Evolutionary conservation across 2,888 invertebrate species (phyloP), one percentile per base, ranked within the genome.

Genomic region (Acronicta leporina): DNA sequence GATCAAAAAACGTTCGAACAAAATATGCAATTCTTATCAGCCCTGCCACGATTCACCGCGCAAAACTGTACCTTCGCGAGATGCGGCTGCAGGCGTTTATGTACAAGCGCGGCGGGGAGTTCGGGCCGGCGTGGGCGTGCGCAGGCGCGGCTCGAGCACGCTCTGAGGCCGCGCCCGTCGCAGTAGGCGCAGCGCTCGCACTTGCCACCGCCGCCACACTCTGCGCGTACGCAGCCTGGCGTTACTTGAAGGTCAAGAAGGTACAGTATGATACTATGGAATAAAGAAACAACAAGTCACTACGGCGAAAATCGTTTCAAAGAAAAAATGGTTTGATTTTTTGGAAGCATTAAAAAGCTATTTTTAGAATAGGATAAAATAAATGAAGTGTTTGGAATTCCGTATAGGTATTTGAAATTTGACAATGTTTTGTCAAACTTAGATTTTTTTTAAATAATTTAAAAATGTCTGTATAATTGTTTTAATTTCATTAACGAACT

Each of bases 81-180:
- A 94, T 97, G 91, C 96, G 96, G 62, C 95, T 98, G 59, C 98
- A 98, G 84, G 97, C 98, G 25, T 98, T 98, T 90, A 98, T 98
- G 96, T 97, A 97, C 91, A 97, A 97, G 85, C 96, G 96, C 45
- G 96, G 96, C 43, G 95, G 95, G 0, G 95, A 95, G 66, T 96
- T 97, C 83, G 97, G 97, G 0, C 95, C 96, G 0, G 95, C 96
- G 1, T 96, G 96, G 92, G 96, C 96, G 66, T 97, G 97, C 82
- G 95, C 92, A 0, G 90, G 91, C 46, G 86, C 89, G 0, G 84
- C 89, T 1, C 80, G 92, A 0, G 83, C 89, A 0, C 95, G 97
- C 11, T 97, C 98, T 78, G 98, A 98, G 86, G 96, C 98, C 0
- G 98, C 98, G 96, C 98, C 42, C 96, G 98, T 42, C 51, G 92